Conservation (phyloP, 2,113 vertebrate species). For the Arothron firmamentum region DNA sequence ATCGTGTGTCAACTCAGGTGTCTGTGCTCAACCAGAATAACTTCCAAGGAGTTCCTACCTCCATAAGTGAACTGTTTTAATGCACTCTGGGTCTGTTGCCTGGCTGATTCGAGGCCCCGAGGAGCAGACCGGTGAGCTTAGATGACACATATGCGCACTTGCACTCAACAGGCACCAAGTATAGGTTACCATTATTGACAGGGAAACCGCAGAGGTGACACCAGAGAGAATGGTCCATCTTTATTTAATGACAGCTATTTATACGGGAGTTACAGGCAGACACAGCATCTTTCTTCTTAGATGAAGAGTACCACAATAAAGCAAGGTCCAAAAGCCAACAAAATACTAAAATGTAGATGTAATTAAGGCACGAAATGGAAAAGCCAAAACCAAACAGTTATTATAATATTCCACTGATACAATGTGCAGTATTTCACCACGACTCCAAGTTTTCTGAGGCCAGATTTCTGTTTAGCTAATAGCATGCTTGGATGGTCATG, state of each 20-base stretch:
- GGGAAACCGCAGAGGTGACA: slow-evolving; percentile 39
- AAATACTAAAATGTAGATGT: slow-evolving; percentile 22
- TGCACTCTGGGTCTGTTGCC: too few relatives aligned
- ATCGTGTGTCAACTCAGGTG: too few relatives aligned
- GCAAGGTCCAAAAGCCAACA: neutral
- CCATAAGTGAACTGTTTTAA: too few relatives aligned
- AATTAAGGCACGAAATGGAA: slow-evolving; percentile 35
- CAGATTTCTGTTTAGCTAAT: slow-evolving; percentile 32
- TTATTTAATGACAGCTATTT: slow-evolving; percentile 53
- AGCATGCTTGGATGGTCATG: slow-evolving; percentile 25
- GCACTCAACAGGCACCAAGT: neutral
- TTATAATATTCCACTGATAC: neutral
- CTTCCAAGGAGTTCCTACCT: too few relatives aligned
- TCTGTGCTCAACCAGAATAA: too few relatives aligned
- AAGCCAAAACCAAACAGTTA: slow-evolving; percentile 3
- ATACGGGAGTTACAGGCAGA: slow-evolving; percentile 23
- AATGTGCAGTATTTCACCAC: slow-evolving; percentile 1
- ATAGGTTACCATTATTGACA: slow-evolving; percentile 20
- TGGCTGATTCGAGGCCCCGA: too few relatives aligned
- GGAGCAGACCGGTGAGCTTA: too few relatives aligned
- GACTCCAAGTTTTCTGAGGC: slow-evolving; percentile 2
- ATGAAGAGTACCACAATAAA: slow-evolving; percentile 16
- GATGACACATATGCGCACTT: too few relatives aligned
- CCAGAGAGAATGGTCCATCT: slow-evolving; percentile 23
- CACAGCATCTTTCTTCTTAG: slow-evolving; percentile 28